Percentiles rank a stretch among this genome's conserved stretches.
These are phyloP conservation scores for Alligator sinensis DNA, from an alignment of 2,113 vertebrate species.

Conservation along the genomic window DNA sequence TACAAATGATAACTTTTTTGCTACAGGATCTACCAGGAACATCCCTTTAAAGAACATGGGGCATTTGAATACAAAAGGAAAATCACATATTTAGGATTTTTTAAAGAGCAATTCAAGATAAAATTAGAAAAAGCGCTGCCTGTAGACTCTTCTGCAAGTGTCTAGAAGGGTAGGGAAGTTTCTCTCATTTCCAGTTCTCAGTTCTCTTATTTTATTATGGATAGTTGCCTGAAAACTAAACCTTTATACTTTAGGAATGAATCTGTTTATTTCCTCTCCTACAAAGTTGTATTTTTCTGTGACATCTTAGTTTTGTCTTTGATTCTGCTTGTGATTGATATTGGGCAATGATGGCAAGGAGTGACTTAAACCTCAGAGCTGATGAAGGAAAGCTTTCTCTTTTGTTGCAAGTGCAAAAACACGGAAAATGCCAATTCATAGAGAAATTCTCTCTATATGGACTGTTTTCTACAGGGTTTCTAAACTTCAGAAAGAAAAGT, in stretches of 20 bases:
- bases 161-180: too few species aligned
- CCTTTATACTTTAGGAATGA: not conserved
- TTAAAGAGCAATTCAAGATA: slow-evolving; percentile 1
- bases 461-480: slow-evolving; percentile 42
- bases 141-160: not conserved
- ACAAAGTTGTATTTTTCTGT: not conserved
- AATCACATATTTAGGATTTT: slow-evolving; percentile 5
- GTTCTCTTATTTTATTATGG: not conserved
- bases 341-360: not conserved
- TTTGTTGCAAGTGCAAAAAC: not conserved
- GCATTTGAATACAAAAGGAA: not conserved
- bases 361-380: not conserved
- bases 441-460: not conserved
- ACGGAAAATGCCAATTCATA: not conserved
- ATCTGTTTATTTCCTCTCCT: not conserved
- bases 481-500: slow-evolving; percentile 23
- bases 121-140: slow-evolving; percentile 9
- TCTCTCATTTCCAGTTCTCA: not conserved
- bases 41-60: slow-evolving; percentile 20
- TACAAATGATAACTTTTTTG: not conserved
- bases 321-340: not conserved
- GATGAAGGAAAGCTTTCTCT: slow-evolving; percentile 6
- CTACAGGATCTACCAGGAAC: not conserved
- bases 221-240: slow-evolving; percentile 25
- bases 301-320: slow-evolving; percentile 3